Base-by-base conservation (phyloP, 2,888 invertebrate genomes). In the Scaptomyza parva region DNA sequence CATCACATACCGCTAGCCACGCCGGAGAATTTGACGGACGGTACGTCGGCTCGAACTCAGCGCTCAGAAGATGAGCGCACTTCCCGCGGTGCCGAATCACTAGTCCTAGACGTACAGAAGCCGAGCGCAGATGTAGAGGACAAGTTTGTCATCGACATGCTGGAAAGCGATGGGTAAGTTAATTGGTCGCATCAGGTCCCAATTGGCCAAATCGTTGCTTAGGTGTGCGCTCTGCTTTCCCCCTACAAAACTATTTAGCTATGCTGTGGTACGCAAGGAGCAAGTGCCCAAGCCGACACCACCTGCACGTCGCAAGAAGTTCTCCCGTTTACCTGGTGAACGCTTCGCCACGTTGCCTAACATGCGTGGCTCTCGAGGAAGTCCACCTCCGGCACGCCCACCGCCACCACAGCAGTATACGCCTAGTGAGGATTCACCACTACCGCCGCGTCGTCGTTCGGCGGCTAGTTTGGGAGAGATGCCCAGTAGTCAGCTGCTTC, bases 231-330 rank as follows among this genome's bases (percentile, higher is more conserved):
- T 76, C 41, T 71, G 76, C 76, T 75, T 75, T 50, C 59, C 22
- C 2, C 22, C 3, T 9, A 3, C 1, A 7, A 51, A 30, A 30
- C 66, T 11, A 7, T 54, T 0, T 20, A 96, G 96, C 6, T 97
- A 97, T 78, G 96, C 96, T 11, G 93, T 95, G 26, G 95, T 97
- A 43, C 96, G 96, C 60, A 96, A 96, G 91, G 93, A 93, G 43
- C 92, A 92, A 9, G 92, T 95, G 26, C 94, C 94, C 20, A 93
- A 94, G 41, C 94, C 94, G 1, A 93, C 93, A 8, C 93, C 93
- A 0, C 94, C 95, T 0, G 93, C 93, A 28, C 93, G 94, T 84
- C 92, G 93, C 20, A 92, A 92, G 53, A 92, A 93, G 77, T 93
- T 93, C 62, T 92, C 93, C 11, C 92, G 92, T 71, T 93, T 93